Evolutionary conservation across 2,797 vertebrate genomes (phyloP).

Genomic region (Sebastes kiyomatsui): DNA sequence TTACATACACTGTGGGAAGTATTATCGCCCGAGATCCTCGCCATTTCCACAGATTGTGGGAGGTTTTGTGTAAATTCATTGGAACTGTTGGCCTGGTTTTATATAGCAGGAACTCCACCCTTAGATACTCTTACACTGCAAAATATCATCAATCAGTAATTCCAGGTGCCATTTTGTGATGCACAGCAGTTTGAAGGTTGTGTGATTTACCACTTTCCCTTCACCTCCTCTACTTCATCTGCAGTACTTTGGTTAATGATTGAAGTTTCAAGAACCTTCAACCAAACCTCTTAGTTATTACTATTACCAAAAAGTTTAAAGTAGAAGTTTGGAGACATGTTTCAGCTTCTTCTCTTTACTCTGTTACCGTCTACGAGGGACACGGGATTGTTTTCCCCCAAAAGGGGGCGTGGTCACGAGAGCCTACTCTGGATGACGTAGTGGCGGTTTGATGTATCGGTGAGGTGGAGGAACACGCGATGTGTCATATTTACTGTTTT

Average conservation of each 20-base stretch:
- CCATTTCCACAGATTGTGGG: conserved; percentile 31
- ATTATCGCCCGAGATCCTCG: background rate
- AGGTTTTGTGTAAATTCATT: conserved; percentile 30
- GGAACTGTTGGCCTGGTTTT: conserved; percentile 23
- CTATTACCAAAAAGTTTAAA: too few species aligned
- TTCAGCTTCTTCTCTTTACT: too few species aligned
- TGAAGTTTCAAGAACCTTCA: background rate
- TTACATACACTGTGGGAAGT: conserved; percentile 26
- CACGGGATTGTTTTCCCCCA: too few species aligned
- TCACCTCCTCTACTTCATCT: background rate
- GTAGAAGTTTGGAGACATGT: too few species aligned
- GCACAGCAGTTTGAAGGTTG: conserved; percentile 13
- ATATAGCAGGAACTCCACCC: conserved; percentile 12
- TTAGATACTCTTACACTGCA: conserved; percentile 3
- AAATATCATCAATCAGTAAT: conserved; percentile 21
- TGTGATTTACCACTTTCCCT: background rate
- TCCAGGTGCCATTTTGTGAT: conserved; percentile 27
- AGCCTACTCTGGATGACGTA: too few species aligned
- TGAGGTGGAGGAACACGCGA: background rate
- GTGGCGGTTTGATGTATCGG: background rate
- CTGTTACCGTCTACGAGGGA: too few species aligned
- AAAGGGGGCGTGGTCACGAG: too few species aligned
- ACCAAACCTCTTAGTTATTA: background rate
- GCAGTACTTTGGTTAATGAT: background rate
- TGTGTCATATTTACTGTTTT: background rate